phyloP scores from a whole-genome alignment of 2,888 invertebrate species.

The Tricholauxania praeusta region DNA sequence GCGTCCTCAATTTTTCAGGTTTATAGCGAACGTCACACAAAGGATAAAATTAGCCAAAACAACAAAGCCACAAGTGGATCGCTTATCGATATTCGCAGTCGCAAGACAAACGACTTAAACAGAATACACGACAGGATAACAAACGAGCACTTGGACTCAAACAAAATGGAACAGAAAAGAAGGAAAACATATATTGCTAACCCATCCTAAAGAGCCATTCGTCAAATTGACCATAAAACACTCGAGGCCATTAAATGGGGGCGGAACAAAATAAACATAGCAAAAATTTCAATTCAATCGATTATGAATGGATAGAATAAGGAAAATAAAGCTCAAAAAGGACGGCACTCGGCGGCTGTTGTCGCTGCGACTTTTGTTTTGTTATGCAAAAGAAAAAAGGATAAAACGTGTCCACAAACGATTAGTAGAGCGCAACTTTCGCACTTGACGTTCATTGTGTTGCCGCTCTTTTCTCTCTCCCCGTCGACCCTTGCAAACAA shows the following conservation, averaged over 20 bases:
- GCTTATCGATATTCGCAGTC: slow-evolving; percentile 23
- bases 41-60: slow-evolving; percentile 33
- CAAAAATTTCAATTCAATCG: slow-evolving; percentile 33
- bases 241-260: slow-evolving; percentile 52
- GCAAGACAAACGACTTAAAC: no score
- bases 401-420: slow-evolving; percentile 27
- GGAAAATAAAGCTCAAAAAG: neutral
- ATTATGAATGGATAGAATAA: slow-evolving; percentile 28
- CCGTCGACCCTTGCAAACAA: neutral
- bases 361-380: neutral
- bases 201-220: slow-evolving; percentile 51
- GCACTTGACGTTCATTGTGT: no score
- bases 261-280: neutral
- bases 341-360: neutral
- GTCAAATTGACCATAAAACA: slow-evolving; percentile 59
- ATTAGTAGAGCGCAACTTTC: slow-evolving; percentile 10
- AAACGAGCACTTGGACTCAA: no score
- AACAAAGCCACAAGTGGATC: slow-evolving; percentile 27
- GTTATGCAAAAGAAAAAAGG: slow-evolving; percentile 30
- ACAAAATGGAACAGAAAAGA: slow-evolving; percentile 17
- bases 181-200: neutral
- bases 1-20: slow-evolving; percentile 18
- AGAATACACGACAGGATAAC: no score
- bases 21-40: slow-evolving; percentile 13
- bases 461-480: neutral